Evolutionary conservation across 1,140 invertebrate genomes (phyloP), one percentile per base, ranked within the genome.

Genomic region (Bathynomus jamesi): DNA sequence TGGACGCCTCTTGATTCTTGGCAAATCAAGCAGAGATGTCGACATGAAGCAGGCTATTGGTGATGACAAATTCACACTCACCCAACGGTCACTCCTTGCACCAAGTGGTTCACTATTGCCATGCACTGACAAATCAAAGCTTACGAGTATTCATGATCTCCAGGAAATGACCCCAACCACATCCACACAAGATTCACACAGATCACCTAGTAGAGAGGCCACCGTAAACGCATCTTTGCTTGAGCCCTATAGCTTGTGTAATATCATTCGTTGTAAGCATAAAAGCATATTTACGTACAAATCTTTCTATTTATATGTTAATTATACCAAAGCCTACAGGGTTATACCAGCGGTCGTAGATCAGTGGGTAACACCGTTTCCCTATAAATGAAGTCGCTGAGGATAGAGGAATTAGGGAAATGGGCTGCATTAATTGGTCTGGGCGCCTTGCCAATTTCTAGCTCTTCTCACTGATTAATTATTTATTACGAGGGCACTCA

Each of bases 61-160:
- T 5, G 17, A 61, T 13, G 25, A 40, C 64, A 69, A 62, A 73
- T 29, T 61, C 61, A 60, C 65, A 24, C 66, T 70, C 68, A 62
- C n/a, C 46, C 27, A 40, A 31, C 28, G 11, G 5, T 7, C 30
- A 21, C 61, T 28, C 65, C 7, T n/a, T 61, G 24, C 32, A 72
- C 28, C 66, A 29, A 27, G 28, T 29, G 29, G 8, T 73, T 13
- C 30, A 5, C 8, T 71, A n/a, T 5, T 11, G 13, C 10, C 32
- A 7, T 7, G 21, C 28, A 4, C 61, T 65, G 17, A 21, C 28
- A 29, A 21, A 4, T 30, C 28, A 28, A n/a, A 21, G 27, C 24
- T 69, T n/a, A n/a, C n/a, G n/a, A n/a, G n/a, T n/a, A 24, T 60
- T 4, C 10, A 30, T 32, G 11, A 0, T 7, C 13, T 1, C 2